Percentiles rank a stretch among this genome's conserved stretches.
phyloP scores from a whole-genome alignment of 2,797 vertebrate genomes.

The Cephalopachus bancanus region DNA sequence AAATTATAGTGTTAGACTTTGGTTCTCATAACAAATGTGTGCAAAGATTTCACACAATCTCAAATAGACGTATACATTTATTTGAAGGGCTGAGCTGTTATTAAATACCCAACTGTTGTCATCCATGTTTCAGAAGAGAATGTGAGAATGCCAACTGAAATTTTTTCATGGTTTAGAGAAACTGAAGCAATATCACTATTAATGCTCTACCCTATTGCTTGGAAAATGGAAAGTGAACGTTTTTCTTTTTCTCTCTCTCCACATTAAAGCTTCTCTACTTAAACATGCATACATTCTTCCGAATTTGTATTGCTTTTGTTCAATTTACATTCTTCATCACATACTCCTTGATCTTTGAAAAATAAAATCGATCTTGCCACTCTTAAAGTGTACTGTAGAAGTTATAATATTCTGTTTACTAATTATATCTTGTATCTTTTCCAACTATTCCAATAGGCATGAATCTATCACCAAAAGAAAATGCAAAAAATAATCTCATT shows the following conservation, averaged over 20 bases:
- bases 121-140: background rate
- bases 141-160: fast-evolving
- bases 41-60: background rate
- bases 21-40: background rate
- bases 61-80: background rate
- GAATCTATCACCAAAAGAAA: background rate
- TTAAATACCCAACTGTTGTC: background rate
- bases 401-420: background rate
- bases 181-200: background rate
- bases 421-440: background rate
- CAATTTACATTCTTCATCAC: background rate
- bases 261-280: background rate
- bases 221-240: background rate
- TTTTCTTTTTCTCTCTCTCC: background rate
- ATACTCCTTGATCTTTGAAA: background rate
- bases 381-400: background rate
- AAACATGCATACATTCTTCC: background rate
- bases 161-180: background rate
- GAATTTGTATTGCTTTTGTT: background rate
- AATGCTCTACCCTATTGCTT: background rate
- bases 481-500: background rate
- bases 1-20: background rate
- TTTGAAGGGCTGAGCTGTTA: background rate
- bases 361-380: background rate
- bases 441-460: background rate